phyloP scores from a whole-genome alignment of 2,113 vertebrate genomes.

The Clarias batrachus region DNA sequence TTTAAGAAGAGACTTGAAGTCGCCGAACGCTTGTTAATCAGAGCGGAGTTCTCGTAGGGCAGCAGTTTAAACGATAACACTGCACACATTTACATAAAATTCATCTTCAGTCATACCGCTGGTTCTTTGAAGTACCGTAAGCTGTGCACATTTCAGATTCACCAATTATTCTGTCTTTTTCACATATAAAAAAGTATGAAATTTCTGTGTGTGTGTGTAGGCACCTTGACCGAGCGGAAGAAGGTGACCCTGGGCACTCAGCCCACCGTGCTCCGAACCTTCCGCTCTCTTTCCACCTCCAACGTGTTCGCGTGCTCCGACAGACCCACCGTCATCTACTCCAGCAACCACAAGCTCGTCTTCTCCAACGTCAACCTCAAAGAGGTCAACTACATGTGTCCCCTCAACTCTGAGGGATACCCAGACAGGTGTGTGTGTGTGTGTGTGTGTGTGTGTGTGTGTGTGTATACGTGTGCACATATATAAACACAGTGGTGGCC shows the following conservation, averaged over 20 bases:
- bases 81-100: too few relatives aligned
- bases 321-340: constrained; percentile 98
- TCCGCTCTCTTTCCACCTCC: constrained; percentile 94
- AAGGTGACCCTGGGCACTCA: constrained; percentile 97
- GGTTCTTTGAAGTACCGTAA: too few relatives aligned
- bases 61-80: too few relatives aligned
- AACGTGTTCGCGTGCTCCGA: constrained; percentile 98
- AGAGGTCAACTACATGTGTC: constrained; percentile 99
- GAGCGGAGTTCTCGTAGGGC: too few relatives aligned
- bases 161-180: too few relatives aligned
- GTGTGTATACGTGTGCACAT: neutral
- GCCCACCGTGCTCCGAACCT: constrained; percentile 93
- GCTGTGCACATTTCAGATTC: too few relatives aligned
- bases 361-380: constrained; percentile 99
- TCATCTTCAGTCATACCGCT: too few relatives aligned
- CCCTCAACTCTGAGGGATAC: constrained; percentile 96
- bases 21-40: too few relatives aligned
- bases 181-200: too few relatives aligned
- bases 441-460: too few relatives aligned
- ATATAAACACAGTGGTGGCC: too few relatives aligned
- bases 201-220: constrained; percentile 61
- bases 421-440: constrained; percentile 83
- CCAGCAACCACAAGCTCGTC: constrained; percentile 98
- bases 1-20: too few relatives aligned
- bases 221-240: constrained; percentile 90